Conservation (phyloP, 2,888 invertebrate species). For the Galerucella pusilla region DNA sequence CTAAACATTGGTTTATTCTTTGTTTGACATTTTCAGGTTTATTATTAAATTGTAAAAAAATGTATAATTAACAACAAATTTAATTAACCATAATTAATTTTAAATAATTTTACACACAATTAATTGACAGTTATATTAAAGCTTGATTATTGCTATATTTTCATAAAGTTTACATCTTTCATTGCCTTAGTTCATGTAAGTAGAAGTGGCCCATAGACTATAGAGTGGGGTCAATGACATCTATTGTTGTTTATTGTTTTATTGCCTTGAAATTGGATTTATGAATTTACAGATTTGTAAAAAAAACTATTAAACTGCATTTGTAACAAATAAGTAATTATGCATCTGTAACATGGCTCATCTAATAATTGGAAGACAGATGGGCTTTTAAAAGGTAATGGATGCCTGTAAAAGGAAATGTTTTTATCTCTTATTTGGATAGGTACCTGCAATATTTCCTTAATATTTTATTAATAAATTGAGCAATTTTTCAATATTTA, state of each 20-base stretch:
- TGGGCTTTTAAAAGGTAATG: neutral
- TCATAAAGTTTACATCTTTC: constrained; percentile 2
- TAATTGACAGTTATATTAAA: neutral
- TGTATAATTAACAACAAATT: neutral
- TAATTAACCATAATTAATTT: neutral
- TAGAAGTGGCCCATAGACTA: constrained; percentile 24
- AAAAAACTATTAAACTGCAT: neutral
- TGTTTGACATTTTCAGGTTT: neutral
- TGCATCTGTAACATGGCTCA: neutral
- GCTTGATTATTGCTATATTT: neutral
- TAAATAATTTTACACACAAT: neutral
- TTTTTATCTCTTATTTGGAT: neutral
- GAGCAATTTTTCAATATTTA: neutral
- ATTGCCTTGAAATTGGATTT: constrained; percentile 10
- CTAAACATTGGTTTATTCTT: neutral
- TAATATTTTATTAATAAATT: neutral
- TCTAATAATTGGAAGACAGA: neutral
- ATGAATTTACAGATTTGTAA: neutral
- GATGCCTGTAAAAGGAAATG: neutral
- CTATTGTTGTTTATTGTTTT: constrained; percentile 36
- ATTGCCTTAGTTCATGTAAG: constrained; percentile 1
- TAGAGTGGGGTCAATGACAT: constrained; percentile 31
- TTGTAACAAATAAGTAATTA: neutral
- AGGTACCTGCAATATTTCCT: neutral
- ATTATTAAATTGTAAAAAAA: neutral